Conservation (phyloP, 2,888 invertebrate genomes). For the Heliconius erato region DNA sequence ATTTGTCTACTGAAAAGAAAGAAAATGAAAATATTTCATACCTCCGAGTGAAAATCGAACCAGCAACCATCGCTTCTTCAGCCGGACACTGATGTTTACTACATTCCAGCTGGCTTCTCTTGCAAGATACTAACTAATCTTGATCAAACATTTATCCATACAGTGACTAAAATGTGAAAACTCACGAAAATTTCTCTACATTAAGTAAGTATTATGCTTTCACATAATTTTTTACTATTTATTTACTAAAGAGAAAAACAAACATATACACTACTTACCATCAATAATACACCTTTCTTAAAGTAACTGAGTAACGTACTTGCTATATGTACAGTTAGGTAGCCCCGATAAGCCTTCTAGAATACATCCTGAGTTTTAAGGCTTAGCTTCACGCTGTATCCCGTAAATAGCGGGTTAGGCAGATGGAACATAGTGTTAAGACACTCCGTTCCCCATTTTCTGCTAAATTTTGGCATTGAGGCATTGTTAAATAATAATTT, state of each 20-base stretch:
- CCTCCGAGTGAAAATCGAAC: neutral
- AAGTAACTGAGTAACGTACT: conserved; percentile 5
- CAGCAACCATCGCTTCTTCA: neutral
- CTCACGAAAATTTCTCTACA: too few relatives aligned
- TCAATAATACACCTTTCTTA: conserved; percentile 9
- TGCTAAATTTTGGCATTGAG: too few relatives aligned
- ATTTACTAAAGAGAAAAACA: neutral
- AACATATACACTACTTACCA: neutral
- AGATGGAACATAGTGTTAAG: too few relatives aligned
- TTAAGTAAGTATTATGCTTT: neutral
- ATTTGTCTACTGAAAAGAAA: neutral
- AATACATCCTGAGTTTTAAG: neutral
- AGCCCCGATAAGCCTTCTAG: conserved; percentile 29
- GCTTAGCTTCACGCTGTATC: neutral
- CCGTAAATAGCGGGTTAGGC: too few relatives aligned
- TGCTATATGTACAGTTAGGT: conserved; percentile 32
- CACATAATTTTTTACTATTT: neutral
- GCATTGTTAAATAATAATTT: too few relatives aligned
- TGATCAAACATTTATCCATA: too few relatives aligned
- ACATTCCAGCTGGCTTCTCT: too few relatives aligned
- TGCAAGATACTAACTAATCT: too few relatives aligned
- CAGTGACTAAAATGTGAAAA: too few relatives aligned
- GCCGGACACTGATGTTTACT: neutral
- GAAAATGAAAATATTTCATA: neutral
- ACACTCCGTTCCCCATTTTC: too few relatives aligned